phyloP scores from a whole-genome alignment of 2,797 vertebrate genomes.

The Acanthurus tractus region DNA sequence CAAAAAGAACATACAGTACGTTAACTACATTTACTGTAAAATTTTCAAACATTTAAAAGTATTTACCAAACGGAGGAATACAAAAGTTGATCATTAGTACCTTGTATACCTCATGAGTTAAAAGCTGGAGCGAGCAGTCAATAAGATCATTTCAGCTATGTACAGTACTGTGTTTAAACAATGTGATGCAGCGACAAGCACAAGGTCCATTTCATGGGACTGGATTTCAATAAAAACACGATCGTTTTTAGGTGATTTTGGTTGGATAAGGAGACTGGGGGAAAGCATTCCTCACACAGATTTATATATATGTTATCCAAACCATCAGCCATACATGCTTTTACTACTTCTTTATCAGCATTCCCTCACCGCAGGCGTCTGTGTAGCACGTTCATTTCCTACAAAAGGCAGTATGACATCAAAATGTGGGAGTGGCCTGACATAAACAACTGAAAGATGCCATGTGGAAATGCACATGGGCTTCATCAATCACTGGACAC shows the following conservation, averaged over 20 bases:
- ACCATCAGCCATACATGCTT: constrained; percentile 35
- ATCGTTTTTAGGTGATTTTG: constrained; percentile 41
- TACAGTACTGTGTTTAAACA: constrained; percentile 53
- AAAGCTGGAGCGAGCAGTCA: constrained; percentile 51
- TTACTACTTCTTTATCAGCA: constrained; percentile 18
- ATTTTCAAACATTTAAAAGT: constrained; percentile 57
- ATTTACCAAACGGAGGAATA: constrained; percentile 66
- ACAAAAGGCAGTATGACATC: constrained; percentile 27
- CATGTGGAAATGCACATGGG: constrained; percentile 12
- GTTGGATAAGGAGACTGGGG: constrained; percentile 22
- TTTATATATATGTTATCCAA: constrained; percentile 19
- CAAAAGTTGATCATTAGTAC: constrained; percentile 71
- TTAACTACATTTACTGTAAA: constrained; percentile 64
- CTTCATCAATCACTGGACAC: constrained; percentile 12
- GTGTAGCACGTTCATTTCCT: constrained; percentile 18
- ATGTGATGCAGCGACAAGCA: constrained; percentile 10
- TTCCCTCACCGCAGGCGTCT: constrained; percentile 14
- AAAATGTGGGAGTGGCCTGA: constrained; percentile 29
- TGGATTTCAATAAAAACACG: constrained; percentile 19
- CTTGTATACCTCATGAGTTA: constrained; percentile 58
- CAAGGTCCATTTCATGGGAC: constrained; percentile 33
- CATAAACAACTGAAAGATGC: constrained; percentile 11
- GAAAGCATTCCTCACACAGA: constrained; percentile 19
- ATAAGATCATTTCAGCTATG: constrained; percentile 50
- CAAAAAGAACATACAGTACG: constrained; percentile 60